Evolutionary conservation across 2,888 invertebrate genomes (phyloP), one percentile per base, ranked within the genome.

Genomic region (Zaprionus obscuricornis): DNA sequence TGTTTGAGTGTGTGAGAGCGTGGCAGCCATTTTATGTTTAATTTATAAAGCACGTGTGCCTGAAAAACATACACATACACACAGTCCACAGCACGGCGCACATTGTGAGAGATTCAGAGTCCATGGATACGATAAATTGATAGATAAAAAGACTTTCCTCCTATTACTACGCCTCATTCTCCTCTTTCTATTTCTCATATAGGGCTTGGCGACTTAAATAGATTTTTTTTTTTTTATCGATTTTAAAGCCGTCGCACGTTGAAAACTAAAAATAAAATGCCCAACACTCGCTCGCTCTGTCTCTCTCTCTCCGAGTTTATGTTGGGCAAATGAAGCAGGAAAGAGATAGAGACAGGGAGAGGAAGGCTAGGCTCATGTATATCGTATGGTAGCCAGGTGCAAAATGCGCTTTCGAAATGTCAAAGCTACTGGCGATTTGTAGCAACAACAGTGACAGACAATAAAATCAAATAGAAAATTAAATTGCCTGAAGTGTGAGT

Each of bases 201-300:
- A 22, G 22, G 22, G 4, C 13, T 55, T 52, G 51, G 42, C 64
- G 60, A 63, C 76, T 81, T 78, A 83, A 78, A 81, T 85, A 79
- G 84, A 74, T 75, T 85, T 73, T 67, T 63, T 73, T 67, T 63
- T 22, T 7, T 43, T 65, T 69, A 81, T 81, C 75, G 81, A 81
- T 81, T 81, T 83, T 66, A 75, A 85, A 83, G 67, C 81, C 56
- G 55, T 56, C 67, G 49, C 84, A 78, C 67, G 54, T 67, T 59
- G 59, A 45, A 36, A 68, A 64, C 83, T 83, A 85, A 81, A 85
- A 83, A 85, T 85, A 81, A 73, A 85, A 65, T 59, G 62, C n/a
- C 60, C 55, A 31, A 40, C 57, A n/a, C n/a, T n/a, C n/a, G n/a
- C n/a, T n/a, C n/a, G n/a, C n/a, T n/a, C n/a, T n/a, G n/a, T n/a